Base-by-base conservation (phyloP, 2,113 vertebrate species). In the Pseudorectes ferrugineus region DNA sequence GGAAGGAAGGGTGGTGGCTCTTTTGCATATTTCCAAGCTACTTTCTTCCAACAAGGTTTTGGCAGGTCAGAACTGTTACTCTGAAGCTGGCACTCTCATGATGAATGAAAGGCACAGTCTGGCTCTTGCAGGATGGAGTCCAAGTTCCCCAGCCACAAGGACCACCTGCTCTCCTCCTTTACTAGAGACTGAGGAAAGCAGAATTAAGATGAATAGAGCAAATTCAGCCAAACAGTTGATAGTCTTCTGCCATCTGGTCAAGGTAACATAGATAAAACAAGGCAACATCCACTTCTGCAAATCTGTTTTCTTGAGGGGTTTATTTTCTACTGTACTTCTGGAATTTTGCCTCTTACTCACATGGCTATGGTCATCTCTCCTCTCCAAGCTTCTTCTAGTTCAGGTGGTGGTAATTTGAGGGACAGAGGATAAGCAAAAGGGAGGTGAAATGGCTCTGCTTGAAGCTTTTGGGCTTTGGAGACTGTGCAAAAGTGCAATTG, bases 131-230 rank as follows among this genome's bases (percentile, higher is more conserved):
- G 93, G 88, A 97, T 45, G 35, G 51, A 90, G 36, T 94, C 90
- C 95, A 88, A 91, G 88, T 24, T 71, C 88, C 81, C 78, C 85
- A 92, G 29, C 51, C 85, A 67, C 0, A 36, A 93, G 31, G 55
- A 85, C 52, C 95, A 96, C 93, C 95, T 94, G 95, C 51, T 96
- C 77, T 74, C 36, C 75, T 83, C 48, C 59, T 68, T 77, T 51
- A 62, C 59, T 52, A 71, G 58, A 88, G 67, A 52, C 43, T 11
- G 12, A 63, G 21, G 45, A 87, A 72, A 87, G 61, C 51, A 91
- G 40, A 82, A 90, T 92, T 73, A 68, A 80, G 42, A 66, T 1
- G 13, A 92, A 33, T 31, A 81, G 74, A 55, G 15, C 23, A 73
- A 85, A 92, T n/a, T 61, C 48, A 73, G 65, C 35, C 67, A 38